Evolutionary conservation across 2,888 invertebrate species (phyloP), one percentile per base, ranked within the genome.

Genomic region (Oscheius sp.): DNA sequence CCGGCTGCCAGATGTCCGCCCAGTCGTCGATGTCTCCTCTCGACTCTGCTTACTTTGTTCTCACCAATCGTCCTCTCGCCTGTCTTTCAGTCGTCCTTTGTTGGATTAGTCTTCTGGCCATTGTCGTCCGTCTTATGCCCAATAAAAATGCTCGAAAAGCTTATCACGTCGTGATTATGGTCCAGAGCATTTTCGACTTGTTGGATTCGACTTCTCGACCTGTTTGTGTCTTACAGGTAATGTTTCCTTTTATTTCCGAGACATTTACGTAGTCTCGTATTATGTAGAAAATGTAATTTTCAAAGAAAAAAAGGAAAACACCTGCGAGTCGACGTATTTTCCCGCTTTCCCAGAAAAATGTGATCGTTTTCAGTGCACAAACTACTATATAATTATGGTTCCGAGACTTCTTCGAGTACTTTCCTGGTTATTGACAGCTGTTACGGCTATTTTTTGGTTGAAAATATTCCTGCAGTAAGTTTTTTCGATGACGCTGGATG

Each of bases 91-190:
- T 59, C 41, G 12, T 29, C 2, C 12, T 59, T 16, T 59, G 27
- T 59, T 35, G 18, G 35, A 41, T 16, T n/a, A 59, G 35, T 12
- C 21, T 46, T 16, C n/a, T 63, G 21, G 49, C 63, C 27, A 63
- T 46, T 1, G 21, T 45, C 21, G 41, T 63, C 45, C 43, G 63
- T 5, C 63, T 63, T 9, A 23, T 63, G 18, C 63, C 63, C 21
- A 63, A 63, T 43, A 45, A 43, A 21, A 25, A 45, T 43, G 12
- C 63, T 16, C 43, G 25, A 25, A 59, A 35, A 35, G n/a, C 59
- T 1, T 59, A 59, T n/a, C 59, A 59, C 18, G 41, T 59, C 3
- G 59, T 59, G 1, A 59, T 59, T 29, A 59, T 41, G 59, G 27
- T 59, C 9, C 59, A 59, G 59, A 27, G 18, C 6, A n/a, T 29